Evolutionary conservation across 2,888 invertebrate genomes (phyloP).

Genomic region (Phasia obesa): DNA sequence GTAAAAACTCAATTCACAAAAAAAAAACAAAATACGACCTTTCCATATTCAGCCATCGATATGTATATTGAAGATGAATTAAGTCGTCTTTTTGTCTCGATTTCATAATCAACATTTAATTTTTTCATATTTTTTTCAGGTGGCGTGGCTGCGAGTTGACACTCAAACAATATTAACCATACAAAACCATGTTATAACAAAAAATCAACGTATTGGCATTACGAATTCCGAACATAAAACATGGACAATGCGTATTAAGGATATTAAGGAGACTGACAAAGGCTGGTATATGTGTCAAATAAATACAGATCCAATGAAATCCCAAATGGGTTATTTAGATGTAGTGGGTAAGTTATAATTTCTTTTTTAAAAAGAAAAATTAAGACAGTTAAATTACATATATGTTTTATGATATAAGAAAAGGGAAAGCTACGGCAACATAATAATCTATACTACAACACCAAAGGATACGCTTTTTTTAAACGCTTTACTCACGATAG

Average conservation of each 20-base stretch:
- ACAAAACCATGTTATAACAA: constrained; percentile 93
- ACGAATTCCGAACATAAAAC: constrained; percentile 90
- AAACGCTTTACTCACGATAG: background rate
- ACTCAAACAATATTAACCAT: constrained; percentile 95
- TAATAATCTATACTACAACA: background rate
- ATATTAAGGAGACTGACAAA: constrained; percentile 90
- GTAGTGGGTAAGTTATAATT: constrained; percentile 89
- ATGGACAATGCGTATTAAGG: constrained; percentile 91
- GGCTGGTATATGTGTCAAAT: constrained; percentile 87
- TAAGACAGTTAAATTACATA: too few relatives aligned
- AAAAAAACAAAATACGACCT: too few relatives aligned
- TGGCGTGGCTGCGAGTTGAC: constrained; percentile 84
- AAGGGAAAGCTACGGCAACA: too few relatives aligned
- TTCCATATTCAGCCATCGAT: too few relatives aligned
- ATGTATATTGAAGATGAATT: too few relatives aligned
- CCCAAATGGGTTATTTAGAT: constrained; percentile 92
- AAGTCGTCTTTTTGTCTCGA: too few relatives aligned
- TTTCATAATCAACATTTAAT: too few relatives aligned
- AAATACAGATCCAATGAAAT: constrained; percentile 83
- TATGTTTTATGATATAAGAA: too few relatives aligned
- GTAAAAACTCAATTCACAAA: too few relatives aligned
- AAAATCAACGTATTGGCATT: constrained; percentile 92
- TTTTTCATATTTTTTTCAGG: constrained; percentile 74
- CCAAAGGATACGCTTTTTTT: background rate
- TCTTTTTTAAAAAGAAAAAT: background rate